A percentile compares a stretch with the other conserved stretches of the same genome.
phyloP scores from a whole-genome alignment of 2,888 invertebrate genomes.

The Phytoseiulus persimilis region DNA sequence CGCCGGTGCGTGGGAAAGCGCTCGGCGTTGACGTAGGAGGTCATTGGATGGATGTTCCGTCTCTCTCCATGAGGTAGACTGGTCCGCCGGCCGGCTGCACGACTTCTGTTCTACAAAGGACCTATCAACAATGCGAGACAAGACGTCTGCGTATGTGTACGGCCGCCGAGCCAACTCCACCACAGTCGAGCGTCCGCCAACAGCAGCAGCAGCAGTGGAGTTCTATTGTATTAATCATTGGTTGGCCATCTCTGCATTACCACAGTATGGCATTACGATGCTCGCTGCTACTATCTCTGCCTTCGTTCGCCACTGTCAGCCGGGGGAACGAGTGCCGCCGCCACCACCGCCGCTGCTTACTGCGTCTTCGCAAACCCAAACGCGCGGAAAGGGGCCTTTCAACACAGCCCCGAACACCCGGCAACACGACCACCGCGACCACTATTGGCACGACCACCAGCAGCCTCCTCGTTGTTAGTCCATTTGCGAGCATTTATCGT shows the following conservation, averaged over 20 bases:
- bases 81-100: not conserved
- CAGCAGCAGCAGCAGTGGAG: not conserved
- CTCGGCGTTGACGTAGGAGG: not conserved
- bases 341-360: not conserved
- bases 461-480: not conserved
- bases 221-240: not conserved
- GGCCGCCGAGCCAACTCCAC: not conserved
- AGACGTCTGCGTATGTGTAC: not conserved
- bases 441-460: not conserved
- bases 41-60: not conserved
- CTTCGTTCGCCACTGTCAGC: not conserved
- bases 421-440: not conserved
- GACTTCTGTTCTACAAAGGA: not conserved
- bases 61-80: not conserved
- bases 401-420: not conserved
- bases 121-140: not conserved
- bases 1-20: not conserved
- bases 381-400: not conserved
- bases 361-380: not conserved
- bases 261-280: not conserved
- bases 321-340: not conserved
- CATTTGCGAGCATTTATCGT: not conserved
- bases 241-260: constrained; percentile 5
- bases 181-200: not conserved
- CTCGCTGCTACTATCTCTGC: not conserved